Conservation (phyloP, 2,113 vertebrate genomes). For the Nipponia nippon region DNA sequence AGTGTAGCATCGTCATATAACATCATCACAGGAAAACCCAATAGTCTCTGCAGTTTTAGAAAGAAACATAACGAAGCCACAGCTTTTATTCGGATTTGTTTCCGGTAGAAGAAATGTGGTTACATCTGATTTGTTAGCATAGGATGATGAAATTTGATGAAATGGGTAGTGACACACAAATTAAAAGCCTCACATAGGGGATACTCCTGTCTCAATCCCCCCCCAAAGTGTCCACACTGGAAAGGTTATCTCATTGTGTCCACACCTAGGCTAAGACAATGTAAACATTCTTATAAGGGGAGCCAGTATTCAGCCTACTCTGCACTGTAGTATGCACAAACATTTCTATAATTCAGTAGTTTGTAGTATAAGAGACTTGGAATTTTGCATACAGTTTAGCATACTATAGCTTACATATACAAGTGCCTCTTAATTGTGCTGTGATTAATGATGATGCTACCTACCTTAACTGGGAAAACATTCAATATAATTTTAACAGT, state of each 20-base stretch:
- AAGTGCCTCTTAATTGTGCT: background rate
- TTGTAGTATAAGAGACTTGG: background rate
- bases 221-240: background rate
- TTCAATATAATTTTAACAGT: background rate
- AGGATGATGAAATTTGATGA: background rate
- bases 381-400: background rate
- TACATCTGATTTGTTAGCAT: background rate
- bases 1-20: background rate
- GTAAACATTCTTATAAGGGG: background rate
- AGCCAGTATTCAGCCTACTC: background rate
- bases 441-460: background rate
- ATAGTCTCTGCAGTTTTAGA: background rate
- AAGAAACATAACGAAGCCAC: background rate
- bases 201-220: background rate
- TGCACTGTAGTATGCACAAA: background rate
- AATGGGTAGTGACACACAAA: background rate
- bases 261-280: background rate
- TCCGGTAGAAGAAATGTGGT: background rate
- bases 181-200: background rate
- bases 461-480: background rate
- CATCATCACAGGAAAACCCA: background rate
- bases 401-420: background rate
- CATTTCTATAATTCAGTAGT: background rate
- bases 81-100: background rate
- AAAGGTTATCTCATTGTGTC: background rate